phyloP scores from a whole-genome alignment of 2,888 invertebrate species.

The Clanis bilineata region DNA sequence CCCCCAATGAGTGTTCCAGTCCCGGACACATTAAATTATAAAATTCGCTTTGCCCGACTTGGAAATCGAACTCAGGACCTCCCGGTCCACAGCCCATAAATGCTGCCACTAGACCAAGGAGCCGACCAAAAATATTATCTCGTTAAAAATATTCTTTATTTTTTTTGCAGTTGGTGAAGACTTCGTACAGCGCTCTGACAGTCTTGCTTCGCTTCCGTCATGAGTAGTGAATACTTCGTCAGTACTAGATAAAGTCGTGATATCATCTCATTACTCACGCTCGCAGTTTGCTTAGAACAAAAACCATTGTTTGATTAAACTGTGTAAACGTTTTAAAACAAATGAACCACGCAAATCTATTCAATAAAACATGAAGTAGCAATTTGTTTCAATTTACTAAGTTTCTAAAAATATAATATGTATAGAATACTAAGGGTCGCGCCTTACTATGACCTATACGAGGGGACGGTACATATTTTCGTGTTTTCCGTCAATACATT shows the following conservation, averaged over 20 bases:
- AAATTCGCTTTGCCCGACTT: no score
- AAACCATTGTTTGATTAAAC: slow-evolving; percentile 17
- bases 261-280: slow-evolving; percentile 17
- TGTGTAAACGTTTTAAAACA: slow-evolving; percentile 13
- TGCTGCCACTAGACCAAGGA: no score
- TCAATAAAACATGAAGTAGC: neutral
- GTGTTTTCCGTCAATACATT: no score
- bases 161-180: slow-evolving; percentile 67
- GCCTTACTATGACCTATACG: no score
- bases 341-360: neutral
- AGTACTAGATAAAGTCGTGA: slow-evolving; percentile 7
- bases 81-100: no score
- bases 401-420: no score
- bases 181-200: slow-evolving; percentile 70
- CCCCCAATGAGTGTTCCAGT: no score
- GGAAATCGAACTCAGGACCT: no score
- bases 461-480: neutral
- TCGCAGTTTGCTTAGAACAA: slow-evolving; percentile 12
- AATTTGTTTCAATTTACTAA: neutral
- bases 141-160: no score
- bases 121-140: no score
- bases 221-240: slow-evolving; percentile 19
- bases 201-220: slow-evolving; percentile 57
- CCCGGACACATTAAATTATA: no score
- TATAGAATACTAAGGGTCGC: no score